Base-by-base conservation (phyloP, 2,797 vertebrate species). In the Pelobates cultripes region DNA sequence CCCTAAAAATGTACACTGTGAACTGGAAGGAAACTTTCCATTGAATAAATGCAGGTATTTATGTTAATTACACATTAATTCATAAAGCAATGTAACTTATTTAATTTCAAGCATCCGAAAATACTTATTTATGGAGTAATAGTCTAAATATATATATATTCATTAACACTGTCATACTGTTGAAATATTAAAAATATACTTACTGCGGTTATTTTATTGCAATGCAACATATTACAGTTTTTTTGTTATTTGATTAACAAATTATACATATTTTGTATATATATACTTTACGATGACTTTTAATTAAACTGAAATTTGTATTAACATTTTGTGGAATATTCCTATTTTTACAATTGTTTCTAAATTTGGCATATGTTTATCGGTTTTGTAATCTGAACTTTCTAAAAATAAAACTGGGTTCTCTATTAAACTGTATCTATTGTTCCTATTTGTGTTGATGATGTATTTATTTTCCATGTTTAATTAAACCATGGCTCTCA, bases 371-470 rank as follows among this genome's bases (percentile, higher is more conserved):
- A 47, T 64, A 51, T 81, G 28, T 71, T 72, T 72, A 68, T 55
- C 61, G 28, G 71, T 78, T 78, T 80, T 90, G 88, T 92, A 83
- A 87, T 88, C 90, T 91, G 87, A 87, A 85, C 88, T 85, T 86
- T 89, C 82, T 90, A 84, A 84, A 88, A 90, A 86, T 86, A 89
- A 87, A 85, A 87, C 89, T 86, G 91, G 85, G 84, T 88, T 88
- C 10, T 51, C 10, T 51, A 5, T 51, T 51, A 5, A 51, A 51
- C 5, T 51, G 47, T 51, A 51, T 51, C 47, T 6, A 90, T 91
- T 90, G 88, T 80, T 92, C 88, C 47, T 51, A 10, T 51, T 90
- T 90, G 89, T 91, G 89, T 89, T 90, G 89, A 86, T 88, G 85
- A 28, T 89, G 60, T 79, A 1, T 51, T 85, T 87, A 88, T 86